Evolutionary conservation across 2,797 vertebrate species (phyloP), one percentile per base, ranked within the genome.

Genomic region (Dryobates pubescens): DNA sequence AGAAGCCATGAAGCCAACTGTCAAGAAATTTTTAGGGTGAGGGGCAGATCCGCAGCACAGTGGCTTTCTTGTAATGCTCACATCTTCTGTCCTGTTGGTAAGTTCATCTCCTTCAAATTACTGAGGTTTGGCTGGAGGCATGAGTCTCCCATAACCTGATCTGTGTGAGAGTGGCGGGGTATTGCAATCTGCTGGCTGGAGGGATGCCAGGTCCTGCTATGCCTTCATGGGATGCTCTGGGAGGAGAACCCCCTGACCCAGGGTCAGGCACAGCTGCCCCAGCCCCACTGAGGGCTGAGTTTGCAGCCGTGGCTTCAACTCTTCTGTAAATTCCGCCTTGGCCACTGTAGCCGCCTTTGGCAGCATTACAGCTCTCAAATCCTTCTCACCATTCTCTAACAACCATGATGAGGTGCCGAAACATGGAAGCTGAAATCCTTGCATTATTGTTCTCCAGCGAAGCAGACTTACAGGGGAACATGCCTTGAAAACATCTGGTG

Each of bases 401-500:
- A 88, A 71, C 70, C 53, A 51, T 68, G 85, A 86, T 72, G 91
- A 93, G 75, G 83, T 88, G 91, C 61, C 0, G 2, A 92, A 89
- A 91, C 72, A 81, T 26, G 76, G 94, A 95, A 94, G 93, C 82
- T 8, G 30, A 95, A 96, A 84, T 83, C 14, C 82, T 30, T 11
- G 7, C 15, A 9, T 70, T 70, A 17, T 17, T 27, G 56, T 20
- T 82, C 54, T 90, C 82, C 51, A 30, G 56, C 3, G 15, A 79
- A 90, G 83, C 75, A 43, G 56, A 14, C 71, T 92, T 64, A 53
- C 56, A 17, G 43, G 36, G 81, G 20, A 76, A 78, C 24, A 10
- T 13, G 75, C 74, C 82, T 91, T 84, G 63, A 94, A 95, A 97
- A 95, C 96, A 97, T 97, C 95, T 97, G 96, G 75, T 70, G 30